These are phyloP conservation scores for Parthenolecanium corni DNA, from an alignment of 2,888 invertebrate genomes.

Conservation along the genomic window DNA sequence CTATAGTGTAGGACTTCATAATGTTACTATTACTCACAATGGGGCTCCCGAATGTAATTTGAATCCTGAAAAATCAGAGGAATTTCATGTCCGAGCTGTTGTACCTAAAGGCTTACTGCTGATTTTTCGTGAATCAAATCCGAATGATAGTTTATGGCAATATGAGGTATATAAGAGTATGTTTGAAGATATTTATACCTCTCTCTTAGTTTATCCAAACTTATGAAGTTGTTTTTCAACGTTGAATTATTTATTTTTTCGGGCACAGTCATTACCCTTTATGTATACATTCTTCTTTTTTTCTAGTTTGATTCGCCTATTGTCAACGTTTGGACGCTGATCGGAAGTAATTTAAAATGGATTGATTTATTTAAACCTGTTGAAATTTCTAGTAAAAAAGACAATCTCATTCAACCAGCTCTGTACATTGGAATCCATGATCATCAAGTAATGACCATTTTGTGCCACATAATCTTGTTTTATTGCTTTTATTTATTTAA, in stretches of 20 bases:
- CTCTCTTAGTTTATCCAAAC: too few relatives aligned
- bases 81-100: slow-evolving; percentile 51
- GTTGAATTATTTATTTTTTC: not conserved
- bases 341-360: slow-evolving; percentile 51
- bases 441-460: slow-evolving; percentile 49
- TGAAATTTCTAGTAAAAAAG: slow-evolving; percentile 33
- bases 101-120: slow-evolving; percentile 61
- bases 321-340: slow-evolving; percentile 75
- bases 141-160: slow-evolving; percentile 55
- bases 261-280: too few relatives aligned
- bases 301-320: slow-evolving; percentile 67
- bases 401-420: slow-evolving; percentile 45
- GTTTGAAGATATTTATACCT: too few relatives aligned
- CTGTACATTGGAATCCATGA: slow-evolving; percentile 78
- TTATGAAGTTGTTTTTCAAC: too few relatives aligned
- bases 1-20: slow-evolving; percentile 85
- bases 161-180: slow-evolving; percentile 54
- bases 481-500: too few relatives aligned
- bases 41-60: slow-evolving; percentile 32
- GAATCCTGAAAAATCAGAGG: slow-evolving; percentile 34
- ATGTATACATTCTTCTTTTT: too few relatives aligned
- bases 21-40: slow-evolving; percentile 47
- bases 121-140: slow-evolving; percentile 50
- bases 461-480: not conserved
- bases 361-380: slow-evolving; percentile 63